Evolutionary conservation across 2,113 vertebrate genomes (phyloP).

Genomic region (Lynx canadensis): DNA sequence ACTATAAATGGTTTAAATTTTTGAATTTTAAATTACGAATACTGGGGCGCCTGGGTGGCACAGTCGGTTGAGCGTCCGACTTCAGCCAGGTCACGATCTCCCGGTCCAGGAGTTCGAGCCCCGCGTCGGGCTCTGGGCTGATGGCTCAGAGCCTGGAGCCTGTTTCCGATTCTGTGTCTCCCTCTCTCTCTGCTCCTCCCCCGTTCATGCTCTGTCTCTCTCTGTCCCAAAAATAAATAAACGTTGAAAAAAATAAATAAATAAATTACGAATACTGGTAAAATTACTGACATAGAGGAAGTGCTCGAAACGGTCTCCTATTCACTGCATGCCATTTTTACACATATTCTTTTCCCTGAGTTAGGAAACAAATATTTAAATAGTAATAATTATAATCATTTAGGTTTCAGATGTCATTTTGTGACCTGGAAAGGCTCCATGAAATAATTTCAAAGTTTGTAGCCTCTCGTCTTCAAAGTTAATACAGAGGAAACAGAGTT

Average conservation of each 20-base stretch:
- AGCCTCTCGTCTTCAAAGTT: conserved; percentile 53
- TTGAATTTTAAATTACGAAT: conserved; percentile 31
- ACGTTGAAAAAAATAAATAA: too few species aligned
- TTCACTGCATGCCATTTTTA: not conserved
- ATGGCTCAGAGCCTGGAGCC: too few species aligned
- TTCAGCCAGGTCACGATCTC: too few species aligned
- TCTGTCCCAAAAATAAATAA: too few species aligned
- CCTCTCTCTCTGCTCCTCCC: too few species aligned
- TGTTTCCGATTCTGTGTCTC: too few species aligned
- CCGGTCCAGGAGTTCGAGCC: too few species aligned
- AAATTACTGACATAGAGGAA: conserved; percentile 21
- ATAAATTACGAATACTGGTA: not conserved
- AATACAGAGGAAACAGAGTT: conserved; percentile 37
- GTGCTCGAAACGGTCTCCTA: not conserved
- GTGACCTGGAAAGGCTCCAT: conserved; percentile 9
- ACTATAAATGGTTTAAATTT: not conserved
- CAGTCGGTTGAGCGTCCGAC: too few species aligned
- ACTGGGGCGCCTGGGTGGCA: not conserved
- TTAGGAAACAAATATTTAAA: conserved; percentile 38
- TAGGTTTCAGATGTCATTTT: conserved; percentile 33
- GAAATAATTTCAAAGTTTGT: conserved; percentile 38
- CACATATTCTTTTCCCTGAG: not conserved
- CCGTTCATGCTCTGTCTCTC: too few species aligned
- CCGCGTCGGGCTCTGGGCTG: too few species aligned
- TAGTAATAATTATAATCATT: not conserved